phyloP scores from a whole-genome alignment of 23 tunicate species.

The Styela clava region DNA sequence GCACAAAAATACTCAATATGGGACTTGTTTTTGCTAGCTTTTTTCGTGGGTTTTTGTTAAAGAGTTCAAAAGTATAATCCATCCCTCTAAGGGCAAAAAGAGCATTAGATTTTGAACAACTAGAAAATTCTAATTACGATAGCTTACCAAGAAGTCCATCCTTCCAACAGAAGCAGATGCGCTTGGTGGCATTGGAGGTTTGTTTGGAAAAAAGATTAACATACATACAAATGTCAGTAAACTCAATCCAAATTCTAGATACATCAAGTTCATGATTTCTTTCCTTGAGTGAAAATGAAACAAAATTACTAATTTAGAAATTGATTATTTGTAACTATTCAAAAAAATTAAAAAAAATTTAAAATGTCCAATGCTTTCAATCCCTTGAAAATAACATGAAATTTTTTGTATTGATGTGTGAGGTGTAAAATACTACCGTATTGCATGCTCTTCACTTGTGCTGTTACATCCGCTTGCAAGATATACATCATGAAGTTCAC shows the following conservation, averaged over 20 bases:
- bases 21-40: no score
- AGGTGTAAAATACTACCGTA: not conserved
- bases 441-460: not conserved
- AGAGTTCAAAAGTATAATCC: no score
- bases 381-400: no score
- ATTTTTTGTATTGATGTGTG: no score
- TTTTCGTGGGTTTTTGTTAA: no score
- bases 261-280: slow-evolving; percentile 45
- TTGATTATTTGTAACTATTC: no score
- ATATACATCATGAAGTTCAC: not conserved
- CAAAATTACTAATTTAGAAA: no score
- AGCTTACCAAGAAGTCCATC: slow-evolving; percentile 36
- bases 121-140: not conserved
- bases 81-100: no score
- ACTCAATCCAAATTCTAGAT: slow-evolving; percentile 71
- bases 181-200: slow-evolving; percentile 83
- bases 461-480: not conserved
- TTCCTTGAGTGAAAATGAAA: slow-evolving; percentile 6
- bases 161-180: slow-evolving; percentile 54
- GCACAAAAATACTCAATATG: no score
- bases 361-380: no score
- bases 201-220: slow-evolving; percentile 68
- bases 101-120: no score
- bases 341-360: no score
- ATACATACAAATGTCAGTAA: slow-evolving; percentile 31